Evolutionary conservation across 1,140 invertebrate genomes (phyloP), one percentile per base, ranked within the genome.

Genomic region (Listronotus oregonensis): DNA sequence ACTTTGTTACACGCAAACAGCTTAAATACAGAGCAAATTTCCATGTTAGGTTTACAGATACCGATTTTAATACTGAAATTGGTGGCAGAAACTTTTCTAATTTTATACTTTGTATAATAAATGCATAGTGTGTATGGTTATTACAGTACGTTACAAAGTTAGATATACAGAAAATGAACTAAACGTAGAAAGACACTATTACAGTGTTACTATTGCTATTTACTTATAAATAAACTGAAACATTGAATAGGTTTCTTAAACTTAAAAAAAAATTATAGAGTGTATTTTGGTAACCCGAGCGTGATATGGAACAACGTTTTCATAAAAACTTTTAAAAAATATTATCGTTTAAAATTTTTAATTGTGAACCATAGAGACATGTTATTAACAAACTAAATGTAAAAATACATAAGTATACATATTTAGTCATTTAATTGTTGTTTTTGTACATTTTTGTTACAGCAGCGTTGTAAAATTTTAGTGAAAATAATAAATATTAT

Each of bases 401-500:
- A 65, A 65, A 59, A 56, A 64, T 40, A 55, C 49, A 61, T 51
- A 61, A 37, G 34, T 58, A 60, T 54, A 54, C 60, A 63, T 57
- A 65, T 58, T 65, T 58, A 65, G 63, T 65, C 63, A 65, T 65
- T 65, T 65, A 65, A 65, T 65, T 65, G 63, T 65, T 65, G 63
- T 65, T 65, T 65, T 65, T 56, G 54, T 65, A 65, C 63, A 65
- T 57, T 65, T 65, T 65, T 65, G 63, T 65, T 65, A 65, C 63
- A 65, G 51, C 44, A 65, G 44, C 54, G 44, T 65, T 65, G 63
- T 65, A 65, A 65, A 65, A 65, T 65, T 65, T 65, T 65, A 65
- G 63, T 65, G 57, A 65, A 57, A 51, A 65, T 57, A 65, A 57
- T 57, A 65, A 65, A 65, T 65, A 65, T 65, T 65, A 65, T 65